phyloP scores from a whole-genome alignment of 2,113 vertebrate genomes.

The Notiomystis cincta region DNA sequence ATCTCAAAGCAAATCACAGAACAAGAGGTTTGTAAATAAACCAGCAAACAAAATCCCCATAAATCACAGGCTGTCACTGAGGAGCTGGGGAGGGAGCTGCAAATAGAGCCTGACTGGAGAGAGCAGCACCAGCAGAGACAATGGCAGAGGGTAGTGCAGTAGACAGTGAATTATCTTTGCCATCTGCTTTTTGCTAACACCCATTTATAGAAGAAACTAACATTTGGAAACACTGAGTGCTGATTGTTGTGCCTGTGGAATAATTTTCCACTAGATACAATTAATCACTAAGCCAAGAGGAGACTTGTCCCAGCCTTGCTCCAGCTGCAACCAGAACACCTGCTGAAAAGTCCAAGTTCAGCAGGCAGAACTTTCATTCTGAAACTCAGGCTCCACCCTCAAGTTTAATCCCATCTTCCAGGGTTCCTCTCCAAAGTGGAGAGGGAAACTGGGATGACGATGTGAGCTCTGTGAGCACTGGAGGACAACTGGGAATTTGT shows the following conservation, averaged over 20 bases:
- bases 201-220: constrained; percentile 48
- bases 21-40: background rate
- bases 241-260: constrained; percentile 26
- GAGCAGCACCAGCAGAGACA: background rate
- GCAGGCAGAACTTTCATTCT: background rate
- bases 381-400: fast-evolving
- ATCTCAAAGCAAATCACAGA: background rate
- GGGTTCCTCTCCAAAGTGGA: fast-evolving
- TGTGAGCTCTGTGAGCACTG: background rate
- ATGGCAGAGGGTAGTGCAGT: background rate
- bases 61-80: background rate
- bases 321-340: background rate
- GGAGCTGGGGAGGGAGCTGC: background rate
- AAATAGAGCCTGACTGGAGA: background rate
- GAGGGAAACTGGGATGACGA: background rate
- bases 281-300: constrained; percentile 31
- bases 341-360: background rate
- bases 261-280: constrained; percentile 4
- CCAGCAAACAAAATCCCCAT: background rate
- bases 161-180: constrained; percentile 52
- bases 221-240: constrained; percentile 50
- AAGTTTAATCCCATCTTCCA: background rate
- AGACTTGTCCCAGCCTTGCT: background rate
- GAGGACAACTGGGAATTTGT: background rate
- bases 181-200: constrained; percentile 59